These are phyloP conservation scores for Pelobates fuscus DNA, from an alignment of 2,113 vertebrate genomes.

Conservation along the genomic window DNA sequence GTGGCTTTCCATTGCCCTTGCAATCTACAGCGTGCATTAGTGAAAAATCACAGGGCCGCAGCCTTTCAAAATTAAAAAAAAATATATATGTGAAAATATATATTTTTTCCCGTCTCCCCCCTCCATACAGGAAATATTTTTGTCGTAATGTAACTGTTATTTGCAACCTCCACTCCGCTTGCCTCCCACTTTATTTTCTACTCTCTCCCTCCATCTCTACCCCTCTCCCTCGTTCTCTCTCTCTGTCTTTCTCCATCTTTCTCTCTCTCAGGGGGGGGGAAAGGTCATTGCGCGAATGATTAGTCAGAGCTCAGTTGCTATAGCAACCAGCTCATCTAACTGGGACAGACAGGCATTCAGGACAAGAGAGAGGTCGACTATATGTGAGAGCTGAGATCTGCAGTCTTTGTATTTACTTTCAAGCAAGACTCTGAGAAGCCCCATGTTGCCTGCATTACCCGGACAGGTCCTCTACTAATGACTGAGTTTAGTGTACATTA, in stretches of 20 bases:
- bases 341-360: constrained; percentile 85
- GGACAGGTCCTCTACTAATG: constrained; percentile 33
- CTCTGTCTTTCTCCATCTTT: constrained; percentile 63
- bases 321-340: constrained; percentile 86
- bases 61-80: constrained; percentile 37
- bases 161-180: constrained; percentile 61
- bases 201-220: constrained; percentile 60
- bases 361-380: constrained; percentile 88
- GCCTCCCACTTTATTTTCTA: constrained; percentile 55
- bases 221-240: constrained; percentile 76
- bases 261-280: constrained; percentile 85
- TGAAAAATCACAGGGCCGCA: constrained; percentile 34
- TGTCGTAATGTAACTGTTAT: constrained; percentile 60
- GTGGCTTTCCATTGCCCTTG: not conserved
- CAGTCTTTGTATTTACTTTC: constrained; percentile 68
- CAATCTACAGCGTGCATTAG: constrained; percentile 2
- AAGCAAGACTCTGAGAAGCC: constrained; percentile 55
- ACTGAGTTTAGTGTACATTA: constrained; percentile 11
- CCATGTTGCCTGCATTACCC: constrained; percentile 35
- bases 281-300: constrained; percentile 95
- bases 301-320: constrained; percentile 91
- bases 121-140: constrained; percentile 49
- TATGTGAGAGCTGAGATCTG: constrained; percentile 76
- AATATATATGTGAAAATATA: constrained; percentile 15
- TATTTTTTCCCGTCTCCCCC: constrained; percentile 16